Conservation (phyloP, 2,888 invertebrate genomes). For the Idaea aversata region DNA sequence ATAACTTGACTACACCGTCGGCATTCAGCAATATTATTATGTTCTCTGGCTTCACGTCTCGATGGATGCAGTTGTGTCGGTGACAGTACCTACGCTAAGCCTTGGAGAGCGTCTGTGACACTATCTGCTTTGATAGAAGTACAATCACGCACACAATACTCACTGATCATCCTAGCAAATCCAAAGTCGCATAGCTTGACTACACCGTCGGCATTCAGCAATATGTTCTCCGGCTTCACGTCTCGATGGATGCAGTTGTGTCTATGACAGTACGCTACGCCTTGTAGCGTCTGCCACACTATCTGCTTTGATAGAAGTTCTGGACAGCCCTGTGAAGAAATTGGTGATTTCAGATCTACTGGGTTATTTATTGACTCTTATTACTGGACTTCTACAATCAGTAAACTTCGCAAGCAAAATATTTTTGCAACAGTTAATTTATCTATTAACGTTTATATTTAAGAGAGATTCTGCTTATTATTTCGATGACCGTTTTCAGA, state of each 20-base stretch:
- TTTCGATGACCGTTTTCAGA: no score
- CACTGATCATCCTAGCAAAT: slow-evolving; percentile 97
- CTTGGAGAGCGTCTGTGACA: slow-evolving; percentile 71
- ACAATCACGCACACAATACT: slow-evolving; percentile 36
- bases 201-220: slow-evolving; percentile 94
- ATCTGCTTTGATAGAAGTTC: slow-evolving; percentile 95
- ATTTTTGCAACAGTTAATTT: no score
- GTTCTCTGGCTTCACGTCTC: slow-evolving; percentile 99
- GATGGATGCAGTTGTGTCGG: slow-evolving; percentile 96
- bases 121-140: not conserved
- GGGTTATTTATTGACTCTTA: no score
- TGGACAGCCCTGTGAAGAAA: slow-evolving; percentile 86
- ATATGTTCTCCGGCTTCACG: slow-evolving; percentile 99
- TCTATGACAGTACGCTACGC: slow-evolving; percentile 97
- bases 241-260: slow-evolving; percentile 98
- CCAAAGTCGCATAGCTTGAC: slow-evolving; percentile 99
- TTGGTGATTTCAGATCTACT: not conserved
- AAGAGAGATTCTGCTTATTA: no score
- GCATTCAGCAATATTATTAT: slow-evolving; percentile 96
- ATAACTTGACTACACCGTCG: slow-evolving; percentile 96
- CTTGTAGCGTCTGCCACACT: slow-evolving; percentile 96
- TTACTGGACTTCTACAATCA: no score
- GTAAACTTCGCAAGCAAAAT: no score
- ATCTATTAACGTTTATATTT: no score
- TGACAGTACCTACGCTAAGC: slow-evolving; percentile 98